Evolutionary conservation across 2,113 vertebrate species (phyloP), one percentile per base, ranked within the genome.

Genomic region (Callaeas wilsoni): DNA sequence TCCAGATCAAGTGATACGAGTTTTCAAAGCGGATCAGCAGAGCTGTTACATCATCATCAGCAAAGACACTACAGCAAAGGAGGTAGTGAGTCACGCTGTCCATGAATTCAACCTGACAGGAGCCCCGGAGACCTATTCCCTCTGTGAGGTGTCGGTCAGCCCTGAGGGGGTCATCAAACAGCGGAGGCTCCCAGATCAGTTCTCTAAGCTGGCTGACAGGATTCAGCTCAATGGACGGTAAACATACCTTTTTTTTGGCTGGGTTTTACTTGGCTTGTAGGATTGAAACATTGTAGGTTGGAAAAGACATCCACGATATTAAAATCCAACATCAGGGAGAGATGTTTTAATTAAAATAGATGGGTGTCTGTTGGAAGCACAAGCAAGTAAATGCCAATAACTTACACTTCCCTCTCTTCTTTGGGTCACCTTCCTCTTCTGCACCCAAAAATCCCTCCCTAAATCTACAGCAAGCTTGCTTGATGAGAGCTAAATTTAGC

Each of bases 1-100:
- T 95, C 99, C 99, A 9, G 99, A 99, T 97, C 99, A 99, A 97
- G 99, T 99, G 83, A 99, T 99, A 49, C 96, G 99, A 81, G 99
- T 99, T 92, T 99, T 99, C 97, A 99, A 99, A 96, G 99, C 99
- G 2, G 99, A 99, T 97, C 99, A 99, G 95, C 99, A 99, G 96
- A 99, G 99, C 77, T 99, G 99, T 96, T 99, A 99, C 97, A 99
- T 99, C 93, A 99, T 99, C 96, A 99, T 99, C 97, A 99, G 99
- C 96, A 99, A 99, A 94, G 99, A 99, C 97, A 99, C 99, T 11
- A 99, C 99, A 18, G 99, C 99, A n/a, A 99, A 99, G 94, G 99
- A 99, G 94, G 99, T 99, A 13, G 99, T 99, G 62, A 97, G 97
- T 20, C 99, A 99, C 8, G 98, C 98, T 4, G 98, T 99, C 21